phyloP scores from a whole-genome alignment of 2,113 vertebrate genomes.

The Megaceryle maxima region DNA sequence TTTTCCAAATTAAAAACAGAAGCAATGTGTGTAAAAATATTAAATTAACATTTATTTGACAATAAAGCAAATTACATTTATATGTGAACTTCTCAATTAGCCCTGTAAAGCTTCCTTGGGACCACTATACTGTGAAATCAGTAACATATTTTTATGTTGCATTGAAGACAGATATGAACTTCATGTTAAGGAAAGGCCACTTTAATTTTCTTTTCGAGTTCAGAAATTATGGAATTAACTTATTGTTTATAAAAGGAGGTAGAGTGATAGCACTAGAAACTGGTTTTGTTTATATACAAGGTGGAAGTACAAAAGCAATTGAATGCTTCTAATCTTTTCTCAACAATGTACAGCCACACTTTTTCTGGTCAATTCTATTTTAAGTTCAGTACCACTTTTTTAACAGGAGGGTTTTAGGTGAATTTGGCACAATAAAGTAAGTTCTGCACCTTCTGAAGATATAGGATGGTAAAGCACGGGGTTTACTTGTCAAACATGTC shows the following conservation, averaged over 20 bases:
- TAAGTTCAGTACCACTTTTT: neutral
- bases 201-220: constrained; percentile 4
- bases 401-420: neutral
- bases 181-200: neutral
- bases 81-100: constrained; percentile 70
- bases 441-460: neutral
- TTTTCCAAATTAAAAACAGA: constrained; percentile 69
- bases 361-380: neutral
- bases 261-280: neutral
- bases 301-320: neutral
- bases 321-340: neutral
- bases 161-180: neutral
- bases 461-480: neutral
- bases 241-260: neutral
- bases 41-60: constrained; percentile 73
- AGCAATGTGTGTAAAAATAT: constrained; percentile 57
- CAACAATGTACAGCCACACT: neutral
- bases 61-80: constrained; percentile 69
- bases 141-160: constrained; percentile 32
- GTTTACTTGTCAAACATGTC: neutral
- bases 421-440: neutral
- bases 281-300: neutral
- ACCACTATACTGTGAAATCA: constrained; percentile 34
- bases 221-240: neutral
- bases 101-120: constrained; percentile 43